Percentiles rank a stretch among this genome's conserved stretches.
These are phyloP conservation scores for Oreohelix idahoensis DNA, from an alignment of 1,140 invertebrate species.

Conservation along the genomic window DNA sequence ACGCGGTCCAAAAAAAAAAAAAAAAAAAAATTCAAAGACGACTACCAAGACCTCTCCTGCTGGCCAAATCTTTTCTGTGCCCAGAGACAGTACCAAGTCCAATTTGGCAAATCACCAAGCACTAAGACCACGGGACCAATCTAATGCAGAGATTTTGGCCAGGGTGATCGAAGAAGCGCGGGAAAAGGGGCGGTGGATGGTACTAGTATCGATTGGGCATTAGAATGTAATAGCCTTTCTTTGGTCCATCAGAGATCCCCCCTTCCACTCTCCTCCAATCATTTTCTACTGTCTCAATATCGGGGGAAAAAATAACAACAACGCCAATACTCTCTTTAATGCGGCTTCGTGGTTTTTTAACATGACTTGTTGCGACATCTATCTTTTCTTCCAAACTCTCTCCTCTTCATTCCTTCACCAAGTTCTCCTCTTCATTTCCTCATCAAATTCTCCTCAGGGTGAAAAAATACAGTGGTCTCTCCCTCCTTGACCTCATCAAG, in stretches of 20 bases:
- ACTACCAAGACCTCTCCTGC: too few species aligned
- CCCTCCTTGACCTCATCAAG: background rate
- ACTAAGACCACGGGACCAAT: background rate
- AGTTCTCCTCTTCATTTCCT: background rate
- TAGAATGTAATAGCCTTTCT: background rate
- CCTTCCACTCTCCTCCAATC: background rate
- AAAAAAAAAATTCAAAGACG: too few species aligned
- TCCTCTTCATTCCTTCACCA: background rate
- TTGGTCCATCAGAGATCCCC: background rate
- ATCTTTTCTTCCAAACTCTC: too few species aligned
- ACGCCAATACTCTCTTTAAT: too few species aligned
- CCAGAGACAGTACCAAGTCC: background rate
- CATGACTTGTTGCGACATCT: too few species aligned
- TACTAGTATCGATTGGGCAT: background rate
- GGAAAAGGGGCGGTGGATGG: too few species aligned
- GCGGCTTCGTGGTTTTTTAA: too few species aligned
- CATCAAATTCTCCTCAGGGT: background rate
- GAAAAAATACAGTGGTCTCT: background rate
- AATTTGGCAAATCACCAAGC: background rate
- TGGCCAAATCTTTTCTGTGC: background rate
- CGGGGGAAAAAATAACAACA: too few species aligned
- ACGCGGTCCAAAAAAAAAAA: too few species aligned
- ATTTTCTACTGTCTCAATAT: too few species aligned
- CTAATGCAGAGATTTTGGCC: constrained; percentile 1
- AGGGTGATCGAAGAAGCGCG: background rate